Base-by-base conservation (phyloP, 1,140 invertebrate species). In the Hylaeus anthracinus region DNA sequence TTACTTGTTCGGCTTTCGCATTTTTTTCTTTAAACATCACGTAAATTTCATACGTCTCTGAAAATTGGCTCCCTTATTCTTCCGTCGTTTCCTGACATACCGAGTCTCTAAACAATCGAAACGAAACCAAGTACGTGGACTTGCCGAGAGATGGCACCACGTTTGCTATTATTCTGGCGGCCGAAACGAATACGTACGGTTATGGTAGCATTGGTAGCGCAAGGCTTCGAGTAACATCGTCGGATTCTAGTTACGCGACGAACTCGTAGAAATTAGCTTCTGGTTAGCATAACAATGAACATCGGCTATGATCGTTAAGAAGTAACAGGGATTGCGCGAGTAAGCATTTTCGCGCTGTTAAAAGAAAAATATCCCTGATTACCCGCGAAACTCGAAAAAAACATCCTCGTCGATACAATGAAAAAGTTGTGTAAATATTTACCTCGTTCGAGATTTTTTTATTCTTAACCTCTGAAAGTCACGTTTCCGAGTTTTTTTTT, bases 101-200 rank as follows among this genome's bases (percentile, higher is more conserved):
- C 77, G 70, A 73, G 64, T 55, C 12, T 12, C 1, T 9, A 1
- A 5, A 43, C 4, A 12, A 72, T 15, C 12, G 5, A 5, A 4
- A 53, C 1, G 58, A 45, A 63, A n/a, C 5, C 9, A 45, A 65
- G 70, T 55, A 1, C 8, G 5, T 3, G 5, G 26, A 2, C 10
- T 6, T 1, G 51, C 9, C 75, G 69, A 79, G 72, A 86, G 85
- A 86, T 86, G 85, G 85, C 85, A 85, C 85, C 81, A 85, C 83
- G n/a, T 43, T 63, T 60, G 43, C 12, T 12, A 4, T 37, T 67
- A 10, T 5, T 2, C 2, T 14, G 39, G 39, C 39, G 60, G 60
- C 12, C 4, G 61, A 5, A 15, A 14, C 39, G 61, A 64, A 43
- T 1, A 15, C 4, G 26, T 26, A 39, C 2, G 45, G 8, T 51